Evolutionary conservation across 2,888 invertebrate genomes (phyloP).

Genomic region (Spilosoma lubricipeda): DNA sequence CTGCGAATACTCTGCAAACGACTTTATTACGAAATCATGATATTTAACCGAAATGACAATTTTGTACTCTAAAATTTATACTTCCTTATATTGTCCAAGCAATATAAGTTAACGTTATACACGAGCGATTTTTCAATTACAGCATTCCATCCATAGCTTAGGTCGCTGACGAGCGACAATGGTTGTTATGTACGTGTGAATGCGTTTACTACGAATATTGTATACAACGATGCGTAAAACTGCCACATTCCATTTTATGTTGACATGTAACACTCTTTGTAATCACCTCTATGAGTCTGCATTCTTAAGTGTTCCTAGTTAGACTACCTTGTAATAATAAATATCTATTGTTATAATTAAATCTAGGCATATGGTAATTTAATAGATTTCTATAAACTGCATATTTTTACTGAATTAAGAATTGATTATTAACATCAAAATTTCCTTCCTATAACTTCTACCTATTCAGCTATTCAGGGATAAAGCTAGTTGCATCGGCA

Average conservation of each 20-base stretch:
- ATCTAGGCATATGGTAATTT: too few relatives aligned
- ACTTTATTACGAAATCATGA: slow-evolving; percentile 47
- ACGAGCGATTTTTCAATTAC: slow-evolving; percentile 50
- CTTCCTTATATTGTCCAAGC: slow-evolving; percentile 60
- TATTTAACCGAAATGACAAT: slow-evolving; percentile 43
- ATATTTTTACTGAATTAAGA: background rate
- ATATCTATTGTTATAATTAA: too few relatives aligned
- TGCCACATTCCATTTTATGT: slow-evolving; percentile 62
- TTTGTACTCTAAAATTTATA: slow-evolving; percentile 37
- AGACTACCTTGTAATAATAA: background rate
- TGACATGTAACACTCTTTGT: slow-evolving; percentile 31
- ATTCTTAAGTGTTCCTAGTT: background rate
- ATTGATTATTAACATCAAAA: too few relatives aligned
- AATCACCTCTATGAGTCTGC: slow-evolving; percentile 21
- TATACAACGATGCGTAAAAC: slow-evolving; percentile 62
- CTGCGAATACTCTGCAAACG: slow-evolving; percentile 40
- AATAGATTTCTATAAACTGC: background rate
- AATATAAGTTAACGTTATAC: slow-evolving; percentile 61
- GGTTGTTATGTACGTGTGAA: slow-evolving; percentile 39
- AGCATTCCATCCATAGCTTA: slow-evolving; percentile 70
- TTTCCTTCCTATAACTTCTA: too few relatives aligned
- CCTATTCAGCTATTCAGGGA: too few relatives aligned
- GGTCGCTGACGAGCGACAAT: slow-evolving; percentile 40
- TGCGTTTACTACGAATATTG: slow-evolving; percentile 38
- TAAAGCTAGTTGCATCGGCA: background rate